Conservation (phyloP, 2,888 invertebrate species). For the Rotaria sp. region DNA sequence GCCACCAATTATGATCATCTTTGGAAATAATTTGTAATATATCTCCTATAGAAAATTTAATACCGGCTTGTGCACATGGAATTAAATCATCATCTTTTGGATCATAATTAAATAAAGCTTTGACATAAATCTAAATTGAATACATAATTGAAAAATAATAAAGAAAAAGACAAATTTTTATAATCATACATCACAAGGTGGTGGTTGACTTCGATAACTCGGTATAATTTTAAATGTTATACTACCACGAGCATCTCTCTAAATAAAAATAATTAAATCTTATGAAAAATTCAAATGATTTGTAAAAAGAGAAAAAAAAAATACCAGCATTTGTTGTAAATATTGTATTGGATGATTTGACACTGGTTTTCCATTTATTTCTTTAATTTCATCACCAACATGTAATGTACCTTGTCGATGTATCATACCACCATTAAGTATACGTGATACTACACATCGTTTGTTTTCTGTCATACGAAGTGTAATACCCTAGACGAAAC, state of each 20-base stretch:
- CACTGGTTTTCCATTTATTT: slow-evolving; percentile 83
- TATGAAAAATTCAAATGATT: too few relatives aligned
- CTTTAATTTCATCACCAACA: slow-evolving; percentile 96
- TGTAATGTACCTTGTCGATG: slow-evolving; percentile 72
- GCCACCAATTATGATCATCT: slow-evolving; percentile 99
- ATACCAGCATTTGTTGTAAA: slow-evolving; percentile 80
- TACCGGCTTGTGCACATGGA: slow-evolving; percentile 96
- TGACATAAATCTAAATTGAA: slow-evolving; percentile 79
- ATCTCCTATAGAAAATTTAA: slow-evolving; percentile 89
- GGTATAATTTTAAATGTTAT: slow-evolving; percentile 98
- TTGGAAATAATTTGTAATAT: slow-evolving; percentile 91
- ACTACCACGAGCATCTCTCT: slow-evolving; percentile 83
- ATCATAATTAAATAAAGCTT: slow-evolving; percentile 95
- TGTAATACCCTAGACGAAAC: slow-evolving; percentile 60
- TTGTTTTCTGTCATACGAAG: slow-evolving; percentile 95
- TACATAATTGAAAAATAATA: background rate
- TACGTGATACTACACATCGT: slow-evolving; percentile 90
- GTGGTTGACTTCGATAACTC: slow-evolving; percentile 82
- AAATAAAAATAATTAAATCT: slow-evolving; percentile 42
- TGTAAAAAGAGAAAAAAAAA: background rate
- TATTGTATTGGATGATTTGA: slow-evolving; percentile 92
- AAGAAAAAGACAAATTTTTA: background rate
- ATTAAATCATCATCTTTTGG: slow-evolving; percentile 93
- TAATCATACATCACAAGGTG: slow-evolving; percentile 34
- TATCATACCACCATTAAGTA: slow-evolving; percentile 99